Evolutionary conservation across 2,113 vertebrate species (phyloP).

Genomic region (Macquaria ambigua): DNA sequence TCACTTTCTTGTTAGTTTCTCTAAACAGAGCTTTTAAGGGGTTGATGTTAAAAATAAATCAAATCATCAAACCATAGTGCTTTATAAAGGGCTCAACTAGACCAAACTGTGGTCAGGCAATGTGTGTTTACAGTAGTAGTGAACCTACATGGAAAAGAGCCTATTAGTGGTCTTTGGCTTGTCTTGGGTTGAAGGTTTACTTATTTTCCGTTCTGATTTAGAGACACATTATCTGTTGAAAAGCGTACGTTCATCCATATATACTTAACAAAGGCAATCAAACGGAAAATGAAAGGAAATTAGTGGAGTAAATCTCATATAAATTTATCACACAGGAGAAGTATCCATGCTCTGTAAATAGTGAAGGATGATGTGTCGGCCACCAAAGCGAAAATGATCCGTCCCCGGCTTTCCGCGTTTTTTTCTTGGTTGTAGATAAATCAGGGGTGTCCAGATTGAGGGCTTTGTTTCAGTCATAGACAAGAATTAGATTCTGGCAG

Average conservation of each 20-base stretch:
- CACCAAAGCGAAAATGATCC: constrained; percentile 16
- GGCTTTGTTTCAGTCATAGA: constrained; percentile 4
- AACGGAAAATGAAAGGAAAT: constrained; percentile 7
- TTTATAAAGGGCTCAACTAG: constrained; percentile 33
- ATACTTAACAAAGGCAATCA: background rate
- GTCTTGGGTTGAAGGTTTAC: background rate
- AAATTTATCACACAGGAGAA: background rate
- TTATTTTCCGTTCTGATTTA: background rate
- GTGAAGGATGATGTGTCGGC: background rate
- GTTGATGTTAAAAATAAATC: constrained; percentile 44
- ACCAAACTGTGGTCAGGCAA: constrained; percentile 59
- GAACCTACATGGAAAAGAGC: constrained; percentile 14
- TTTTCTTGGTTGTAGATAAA: constrained; percentile 46
- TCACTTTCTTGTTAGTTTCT: constrained; percentile 37
- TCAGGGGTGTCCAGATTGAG: background rate
- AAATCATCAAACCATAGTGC: constrained; percentile 10
- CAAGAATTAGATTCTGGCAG: background rate
- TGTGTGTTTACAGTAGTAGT: constrained; percentile 54
- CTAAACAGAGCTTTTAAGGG: background rate
- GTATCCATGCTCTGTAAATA: background rate
- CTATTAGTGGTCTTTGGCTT: constrained; percentile 15
- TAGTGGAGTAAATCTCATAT: background rate
- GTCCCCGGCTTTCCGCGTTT: constrained; percentile 9
- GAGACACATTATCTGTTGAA: background rate
- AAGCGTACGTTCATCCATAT: background rate